These are phyloP conservation scores for Perizoma affinitatum DNA, from an alignment of 2,888 invertebrate genomes.

Conservation along the genomic window DNA sequence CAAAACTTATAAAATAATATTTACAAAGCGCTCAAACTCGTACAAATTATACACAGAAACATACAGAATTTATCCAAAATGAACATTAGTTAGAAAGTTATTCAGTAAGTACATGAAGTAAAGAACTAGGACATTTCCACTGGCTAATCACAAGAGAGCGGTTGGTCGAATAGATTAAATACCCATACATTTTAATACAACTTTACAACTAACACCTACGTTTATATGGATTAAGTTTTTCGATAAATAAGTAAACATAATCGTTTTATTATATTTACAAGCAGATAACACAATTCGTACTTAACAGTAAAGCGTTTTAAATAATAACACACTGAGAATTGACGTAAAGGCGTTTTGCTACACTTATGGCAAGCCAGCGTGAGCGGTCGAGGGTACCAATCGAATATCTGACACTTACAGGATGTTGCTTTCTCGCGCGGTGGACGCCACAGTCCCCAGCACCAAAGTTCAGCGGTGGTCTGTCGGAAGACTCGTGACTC, in stretches of 20 bases:
- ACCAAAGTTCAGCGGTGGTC: constrained; percentile 75
- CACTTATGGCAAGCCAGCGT: constrained; percentile 75
- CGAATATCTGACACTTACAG: constrained; percentile 29
- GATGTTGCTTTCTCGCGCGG: constrained; percentile 30
- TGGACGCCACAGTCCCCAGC: constrained; percentile 33
- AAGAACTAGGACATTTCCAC: constrained; percentile 67
- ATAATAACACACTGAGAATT: constrained; percentile 84
- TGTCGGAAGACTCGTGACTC: constrained; percentile 75
- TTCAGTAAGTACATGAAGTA: constrained; percentile 55
- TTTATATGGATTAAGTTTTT: constrained; percentile 79
- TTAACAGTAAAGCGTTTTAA: constrained; percentile 81
- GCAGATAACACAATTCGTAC: constrained; percentile 79
- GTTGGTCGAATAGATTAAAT: constrained; percentile 78
- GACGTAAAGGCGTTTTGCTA: constrained; percentile 82
- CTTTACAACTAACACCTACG: constrained; percentile 82
- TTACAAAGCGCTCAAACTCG: constrained; percentile 79
- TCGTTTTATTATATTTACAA: constrained; percentile 80
- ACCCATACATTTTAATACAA: constrained; percentile 76
- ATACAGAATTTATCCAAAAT: constrained; percentile 57
- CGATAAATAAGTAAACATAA: constrained; percentile 83
- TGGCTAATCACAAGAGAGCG: constrained; percentile 81
- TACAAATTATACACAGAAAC: constrained; percentile 67
- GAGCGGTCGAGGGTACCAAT: constrained; percentile 57
- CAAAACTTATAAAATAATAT: constrained; percentile 78
- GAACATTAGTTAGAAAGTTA: constrained; percentile 57